Percentiles rank a stretch among this genome's conserved stretches.
Conservation (phyloP, 1,140 invertebrate genomes). For the Drosophila suzukii region DNA sequence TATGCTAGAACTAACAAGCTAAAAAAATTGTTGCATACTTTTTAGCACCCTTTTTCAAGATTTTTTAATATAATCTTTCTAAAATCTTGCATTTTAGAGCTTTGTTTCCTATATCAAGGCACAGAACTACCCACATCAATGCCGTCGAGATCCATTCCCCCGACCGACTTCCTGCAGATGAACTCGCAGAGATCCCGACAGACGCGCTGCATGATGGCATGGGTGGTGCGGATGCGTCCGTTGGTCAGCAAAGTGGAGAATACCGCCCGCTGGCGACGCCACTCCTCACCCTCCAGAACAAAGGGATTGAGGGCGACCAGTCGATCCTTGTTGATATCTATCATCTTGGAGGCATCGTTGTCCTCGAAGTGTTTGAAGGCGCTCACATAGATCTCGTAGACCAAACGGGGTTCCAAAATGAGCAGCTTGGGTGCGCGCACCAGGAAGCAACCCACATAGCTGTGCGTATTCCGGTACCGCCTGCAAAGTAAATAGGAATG, state of each 20-base stretch:
- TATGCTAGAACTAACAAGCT: too few species aligned
- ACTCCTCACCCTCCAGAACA: slow-evolving; percentile 84
- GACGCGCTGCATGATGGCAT: slow-evolving; percentile 63
- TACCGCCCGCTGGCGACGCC: slow-evolving; percentile 86
- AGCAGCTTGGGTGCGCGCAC: slow-evolving; percentile 84
- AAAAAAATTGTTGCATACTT: too few species aligned
- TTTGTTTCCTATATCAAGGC: too few species aligned
- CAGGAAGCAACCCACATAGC: slow-evolving; percentile 84
- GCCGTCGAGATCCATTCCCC: slow-evolving; percentile 23
- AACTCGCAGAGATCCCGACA: slow-evolving; percentile 60
- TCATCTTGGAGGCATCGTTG: slow-evolving; percentile 74
- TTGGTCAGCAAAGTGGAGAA: slow-evolving; percentile 86
- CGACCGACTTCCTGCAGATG: slow-evolving; percentile 10
- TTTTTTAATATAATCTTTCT: not conserved
- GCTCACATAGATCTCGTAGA: slow-evolving; percentile 85
- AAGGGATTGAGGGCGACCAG: slow-evolving; percentile 85
- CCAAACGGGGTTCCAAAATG: slow-evolving; percentile 85
- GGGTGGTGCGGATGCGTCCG: slow-evolving; percentile 70
- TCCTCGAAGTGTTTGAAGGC: slow-evolving; percentile 85
- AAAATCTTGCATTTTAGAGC: too few species aligned
- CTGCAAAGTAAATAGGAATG: slow-evolving; percentile 6
- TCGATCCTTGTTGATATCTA: slow-evolving; percentile 83
- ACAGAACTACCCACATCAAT: slow-evolving; percentile 52
- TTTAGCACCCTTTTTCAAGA: not conserved
- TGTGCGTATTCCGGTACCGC: slow-evolving; percentile 50